These are phyloP conservation scores for Lophochroa leadbeateri DNA, from an alignment of 2,113 vertebrate species.

Conservation along the genomic window DNA sequence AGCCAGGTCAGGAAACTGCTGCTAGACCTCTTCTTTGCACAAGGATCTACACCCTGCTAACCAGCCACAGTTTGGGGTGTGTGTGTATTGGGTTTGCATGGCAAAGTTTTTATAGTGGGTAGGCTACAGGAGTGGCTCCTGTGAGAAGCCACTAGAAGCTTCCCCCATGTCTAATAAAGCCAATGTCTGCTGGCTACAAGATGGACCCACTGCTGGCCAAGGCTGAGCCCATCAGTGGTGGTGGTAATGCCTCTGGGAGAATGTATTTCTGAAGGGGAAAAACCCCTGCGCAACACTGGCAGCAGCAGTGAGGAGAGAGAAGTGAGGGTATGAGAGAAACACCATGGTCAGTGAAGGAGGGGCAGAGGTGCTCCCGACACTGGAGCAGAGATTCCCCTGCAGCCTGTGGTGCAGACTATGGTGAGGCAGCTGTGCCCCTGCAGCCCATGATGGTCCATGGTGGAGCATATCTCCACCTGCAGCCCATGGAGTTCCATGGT, in stretches of 20 bases:
- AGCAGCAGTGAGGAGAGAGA: no score
- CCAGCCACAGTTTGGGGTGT: not conserved
- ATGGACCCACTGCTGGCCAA: not conserved
- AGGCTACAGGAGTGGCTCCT: not conserved
- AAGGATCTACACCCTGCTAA: no score
- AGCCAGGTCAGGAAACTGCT: no score
- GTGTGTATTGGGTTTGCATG: not conserved
- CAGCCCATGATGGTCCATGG: not conserved
- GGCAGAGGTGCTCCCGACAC: accelerated
- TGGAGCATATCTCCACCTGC: not conserved
- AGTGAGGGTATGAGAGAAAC: not conserved
- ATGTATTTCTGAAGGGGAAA: not conserved
- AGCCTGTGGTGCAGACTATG: accelerated
- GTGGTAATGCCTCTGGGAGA: not conserved
- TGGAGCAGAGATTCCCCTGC: not conserved
- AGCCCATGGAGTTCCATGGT: no score
- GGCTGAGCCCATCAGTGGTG: not conserved
- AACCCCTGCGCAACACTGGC: accelerated
- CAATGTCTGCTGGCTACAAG: not conserved
- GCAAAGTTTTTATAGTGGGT: not conserved
- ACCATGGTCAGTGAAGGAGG: not conserved
- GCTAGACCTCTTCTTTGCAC: no score
- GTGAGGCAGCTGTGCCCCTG: not conserved
- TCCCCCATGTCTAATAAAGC: not conserved
- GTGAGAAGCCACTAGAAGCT: not conserved